Base-by-base conservation (phyloP, 2,888 invertebrate species). In the Synanthedon andrenaeformis region DNA sequence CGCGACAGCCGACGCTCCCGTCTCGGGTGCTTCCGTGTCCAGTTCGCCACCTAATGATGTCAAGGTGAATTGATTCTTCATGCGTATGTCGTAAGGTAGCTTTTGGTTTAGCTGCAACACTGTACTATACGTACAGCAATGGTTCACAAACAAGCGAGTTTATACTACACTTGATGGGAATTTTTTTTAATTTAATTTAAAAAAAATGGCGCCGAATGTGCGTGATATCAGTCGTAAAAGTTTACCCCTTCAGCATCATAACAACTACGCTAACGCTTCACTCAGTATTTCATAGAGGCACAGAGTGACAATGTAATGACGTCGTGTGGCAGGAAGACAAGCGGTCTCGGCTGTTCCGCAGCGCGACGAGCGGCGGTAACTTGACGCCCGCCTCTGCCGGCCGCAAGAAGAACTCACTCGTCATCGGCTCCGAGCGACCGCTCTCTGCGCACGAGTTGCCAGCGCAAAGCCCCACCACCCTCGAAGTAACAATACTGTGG, bases 281-380 rank as follows among this genome's bases (percentile, higher is more conserved):
- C 23, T 4, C 23, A 23, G 23, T 23, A 1, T 5, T 23, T 35
- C 0, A 35, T 35, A 35, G 35, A 10, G 3, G 1, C 8, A 35
- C 10, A 35, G 35, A 35, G 35, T 35, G 2, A 35, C 35, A 35
- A 10, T 35, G 10, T 35, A 1, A 10, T 3, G 35, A 10, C 3
- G 8, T 35, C 35, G 35, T 35, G 35, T 56, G 45, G 42, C 57
- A 88, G 84, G 87, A 88, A 62, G 88, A 88, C 65, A 88, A 87
- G 65, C 89, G 91, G 53, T 91, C 91, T 49, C 89, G 92, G 57
- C 75, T 93, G 53, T 93, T 93, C 74, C 82, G 92, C 13, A 91
- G 92, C 55, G 89, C 91, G 0, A 90, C 90, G 0, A 90, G 89
- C 58, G 88, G 88, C 12, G 82, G 89, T 3, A 83, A 78, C 71